Percentiles rank a stretch among this genome's conserved stretches.
Conservation (phyloP, 2,888 invertebrate species). For the Unio pictorum region DNA sequence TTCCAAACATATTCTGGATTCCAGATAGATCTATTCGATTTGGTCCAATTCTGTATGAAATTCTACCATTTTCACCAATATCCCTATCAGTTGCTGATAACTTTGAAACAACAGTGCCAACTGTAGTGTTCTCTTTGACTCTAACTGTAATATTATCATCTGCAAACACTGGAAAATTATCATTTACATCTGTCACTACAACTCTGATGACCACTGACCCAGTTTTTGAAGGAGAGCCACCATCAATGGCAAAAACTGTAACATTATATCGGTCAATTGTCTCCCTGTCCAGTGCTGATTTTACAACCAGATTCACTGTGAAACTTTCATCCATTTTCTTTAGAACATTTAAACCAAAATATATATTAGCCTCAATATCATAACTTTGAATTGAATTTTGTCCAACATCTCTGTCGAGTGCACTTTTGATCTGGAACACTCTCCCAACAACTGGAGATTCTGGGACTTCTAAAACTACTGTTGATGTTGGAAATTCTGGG, state of each 20-base stretch:
- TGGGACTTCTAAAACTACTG: neutral
- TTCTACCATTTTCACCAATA: slow-evolving; percentile 81
- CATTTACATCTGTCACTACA: slow-evolving; percentile 9
- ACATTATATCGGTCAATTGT: slow-evolving; percentile 15
- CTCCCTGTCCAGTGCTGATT: slow-evolving; percentile 17
- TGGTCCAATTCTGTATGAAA: slow-evolving; percentile 66
- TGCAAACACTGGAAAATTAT: slow-evolving; percentile 9
- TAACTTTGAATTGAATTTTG: slow-evolving; percentile 6
- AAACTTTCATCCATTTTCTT: slow-evolving; percentile 10
- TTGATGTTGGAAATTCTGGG: slow-evolving; percentile 22
- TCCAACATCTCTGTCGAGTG: slow-evolving; percentile 8
- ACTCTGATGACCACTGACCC: slow-evolving; percentile 3
- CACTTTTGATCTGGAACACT: slow-evolving; percentile 3
- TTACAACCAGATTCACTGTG: slow-evolving; percentile 13
- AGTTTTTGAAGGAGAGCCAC: slow-evolving; percentile 4
- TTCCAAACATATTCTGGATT: slow-evolving; percentile 26
- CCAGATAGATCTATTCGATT: slow-evolving; percentile 5
- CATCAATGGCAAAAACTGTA: slow-evolving; percentile 11
- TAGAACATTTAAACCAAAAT: slow-evolving; percentile 4
- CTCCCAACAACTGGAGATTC: slow-evolving; percentile 1
- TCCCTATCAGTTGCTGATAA: slow-evolving; percentile 89
- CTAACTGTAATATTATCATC: slow-evolving; percentile 3
- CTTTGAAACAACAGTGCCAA: slow-evolving; percentile 1
- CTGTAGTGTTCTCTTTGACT: neutral
- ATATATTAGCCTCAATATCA: neutral